Percentiles rank a stretch among this genome's conserved stretches.
Evolutionary conservation across 2,113 vertebrate species (phyloP).

Genomic region (Mus pahari): DNA sequence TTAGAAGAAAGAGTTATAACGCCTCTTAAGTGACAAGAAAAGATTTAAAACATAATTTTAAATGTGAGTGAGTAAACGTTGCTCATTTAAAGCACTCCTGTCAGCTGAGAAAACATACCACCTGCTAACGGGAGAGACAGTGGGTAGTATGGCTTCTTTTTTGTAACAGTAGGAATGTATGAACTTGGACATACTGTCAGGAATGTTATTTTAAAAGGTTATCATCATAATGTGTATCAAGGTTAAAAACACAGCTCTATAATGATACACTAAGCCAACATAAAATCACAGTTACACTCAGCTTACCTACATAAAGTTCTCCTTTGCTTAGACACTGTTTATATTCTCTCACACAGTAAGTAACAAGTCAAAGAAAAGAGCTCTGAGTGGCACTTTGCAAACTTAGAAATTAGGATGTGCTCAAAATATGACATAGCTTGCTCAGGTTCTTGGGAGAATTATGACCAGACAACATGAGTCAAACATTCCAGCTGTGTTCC

Average conservation of each 20-base stretch:
- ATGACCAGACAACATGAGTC: not conserved
- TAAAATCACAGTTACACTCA: not conserved
- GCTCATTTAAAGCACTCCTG: slow-evolving; percentile 1
- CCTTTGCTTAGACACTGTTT: not conserved
- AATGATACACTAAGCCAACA: not conserved
- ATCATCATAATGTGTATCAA: not conserved
- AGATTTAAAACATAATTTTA: not conserved
- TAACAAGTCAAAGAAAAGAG: not conserved
- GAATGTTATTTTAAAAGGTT: not conserved
- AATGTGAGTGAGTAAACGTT: not conserved
- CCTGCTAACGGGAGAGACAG: not conserved
- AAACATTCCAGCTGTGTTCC: not conserved
- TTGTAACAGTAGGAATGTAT: not conserved
- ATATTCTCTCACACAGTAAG: not conserved
- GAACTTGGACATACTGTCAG: not conserved
- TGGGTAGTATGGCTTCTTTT: not conserved
- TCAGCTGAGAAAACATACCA: not conserved
- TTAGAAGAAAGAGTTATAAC: slow-evolving; percentile 34
- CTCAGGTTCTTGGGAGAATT: not conserved
- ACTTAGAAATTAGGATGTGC: not conserved
- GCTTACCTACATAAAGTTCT: not conserved
- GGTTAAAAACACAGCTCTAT: slow-evolving; percentile 11
- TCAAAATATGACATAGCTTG: not conserved
- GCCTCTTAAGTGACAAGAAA: slow-evolving; percentile 1
- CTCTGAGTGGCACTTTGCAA: not conserved